phyloP scores from a whole-genome alignment of 2,888 invertebrate species.

The Cataglyphis altisquamis region DNA sequence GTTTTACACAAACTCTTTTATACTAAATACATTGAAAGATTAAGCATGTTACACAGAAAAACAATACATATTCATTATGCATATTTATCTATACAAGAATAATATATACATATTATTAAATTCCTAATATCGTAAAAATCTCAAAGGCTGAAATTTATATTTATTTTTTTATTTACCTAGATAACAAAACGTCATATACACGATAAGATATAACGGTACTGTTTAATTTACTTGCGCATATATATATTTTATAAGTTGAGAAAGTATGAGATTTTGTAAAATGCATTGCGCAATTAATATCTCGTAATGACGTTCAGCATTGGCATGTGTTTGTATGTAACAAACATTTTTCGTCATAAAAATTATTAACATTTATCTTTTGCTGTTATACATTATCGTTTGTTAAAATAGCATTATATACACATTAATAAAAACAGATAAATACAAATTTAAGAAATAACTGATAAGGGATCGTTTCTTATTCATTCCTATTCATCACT shows the following conservation, averaged over 20 bases:
- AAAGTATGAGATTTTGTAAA: slow-evolving; percentile 7
- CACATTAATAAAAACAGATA: not conserved
- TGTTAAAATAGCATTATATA: not conserved
- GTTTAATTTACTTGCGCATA: slow-evolving; percentile 21
- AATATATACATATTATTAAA: not conserved
- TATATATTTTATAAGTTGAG: not conserved
- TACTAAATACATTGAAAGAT: not conserved
- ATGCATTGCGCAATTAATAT: slow-evolving; percentile 37
- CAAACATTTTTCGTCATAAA: not conserved
- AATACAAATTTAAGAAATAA: not conserved
- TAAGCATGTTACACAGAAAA: not conserved
- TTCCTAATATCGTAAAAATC: not conserved
- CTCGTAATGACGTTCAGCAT: slow-evolving; percentile 6
- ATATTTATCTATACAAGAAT: not conserved
- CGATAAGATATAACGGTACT: slow-evolving; percentile 39
- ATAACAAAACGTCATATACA: not conserved
- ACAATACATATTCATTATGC: not conserved
- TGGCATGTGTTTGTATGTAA: not conserved
- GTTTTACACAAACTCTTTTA: not conserved
- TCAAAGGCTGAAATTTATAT: slow-evolving; percentile 3
- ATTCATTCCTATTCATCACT: not conserved
- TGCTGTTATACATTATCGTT: not conserved
- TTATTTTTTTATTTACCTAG: not conserved
- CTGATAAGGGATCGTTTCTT: not conserved
- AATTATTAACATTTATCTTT: not conserved